Evolutionary conservation across 1,140 invertebrate species (phyloP).

Genomic region (Nixonia krombeini): DNA sequence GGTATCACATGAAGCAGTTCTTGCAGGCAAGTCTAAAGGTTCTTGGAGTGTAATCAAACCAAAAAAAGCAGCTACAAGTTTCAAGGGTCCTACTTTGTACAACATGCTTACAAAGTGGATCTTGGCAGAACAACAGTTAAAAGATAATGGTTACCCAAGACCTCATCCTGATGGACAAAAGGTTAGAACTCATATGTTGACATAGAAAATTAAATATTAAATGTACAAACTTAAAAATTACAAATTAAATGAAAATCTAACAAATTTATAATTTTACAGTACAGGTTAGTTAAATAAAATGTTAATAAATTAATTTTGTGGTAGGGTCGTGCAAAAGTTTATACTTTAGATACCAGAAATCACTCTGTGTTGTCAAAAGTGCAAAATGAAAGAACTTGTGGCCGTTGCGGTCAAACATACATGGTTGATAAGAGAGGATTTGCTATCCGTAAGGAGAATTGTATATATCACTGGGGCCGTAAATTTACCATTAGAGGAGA

Average conservation of each 20-base stretch:
- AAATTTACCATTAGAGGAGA: conserved; percentile 85
- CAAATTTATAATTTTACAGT: too few species aligned
- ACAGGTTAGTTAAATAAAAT: too few species aligned
- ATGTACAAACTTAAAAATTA: neutral
- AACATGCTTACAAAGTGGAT: conserved; percentile 72
- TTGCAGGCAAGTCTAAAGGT: conserved; percentile 77
- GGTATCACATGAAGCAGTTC: conserved; percentile 77
- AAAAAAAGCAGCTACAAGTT: conserved; percentile 67
- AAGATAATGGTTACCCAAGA: conserved; percentile 88
- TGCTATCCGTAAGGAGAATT: conserved; percentile 80
- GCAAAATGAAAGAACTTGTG: conserved; percentile 83
- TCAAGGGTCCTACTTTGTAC: conserved; percentile 67
- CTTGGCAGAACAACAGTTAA: conserved; percentile 83
- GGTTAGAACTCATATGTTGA: too few species aligned
- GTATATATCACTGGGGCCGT: conserved; percentile 92
- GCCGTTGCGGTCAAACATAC: conserved; percentile 86
- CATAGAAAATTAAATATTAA: conserved; percentile 11
- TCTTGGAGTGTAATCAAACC: conserved; percentile 82
- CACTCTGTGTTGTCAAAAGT: conserved; percentile 75
- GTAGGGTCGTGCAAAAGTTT: conserved; percentile 74
- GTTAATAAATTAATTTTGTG: conserved; percentile 29
- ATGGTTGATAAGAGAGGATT: conserved; percentile 83
- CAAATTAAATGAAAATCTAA: neutral
- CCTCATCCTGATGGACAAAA: conserved; percentile 73
- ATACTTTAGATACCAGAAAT: conserved; percentile 74